These are phyloP conservation scores for Glaucidium brasilianum DNA, from an alignment of 2,113 vertebrate species.

Conservation along the genomic window DNA sequence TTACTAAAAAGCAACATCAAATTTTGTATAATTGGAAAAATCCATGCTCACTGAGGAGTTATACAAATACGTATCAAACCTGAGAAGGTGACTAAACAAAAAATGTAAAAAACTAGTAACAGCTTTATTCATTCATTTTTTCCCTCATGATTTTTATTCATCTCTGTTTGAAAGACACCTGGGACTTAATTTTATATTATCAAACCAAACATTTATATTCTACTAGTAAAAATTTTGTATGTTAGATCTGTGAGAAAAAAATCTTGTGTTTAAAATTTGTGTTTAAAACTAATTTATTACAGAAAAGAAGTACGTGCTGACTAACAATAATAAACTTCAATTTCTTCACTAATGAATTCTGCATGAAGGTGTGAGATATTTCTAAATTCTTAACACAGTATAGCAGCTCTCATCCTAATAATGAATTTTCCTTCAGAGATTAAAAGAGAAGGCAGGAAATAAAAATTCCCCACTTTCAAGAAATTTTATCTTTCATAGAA, in stretches of 20 bases:
- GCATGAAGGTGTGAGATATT: not conserved
- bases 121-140: not conserved
- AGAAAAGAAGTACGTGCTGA: not conserved
- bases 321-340: not conserved
- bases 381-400: not conserved
- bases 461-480: not conserved
- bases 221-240: not conserved
- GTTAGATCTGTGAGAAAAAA: not conserved
- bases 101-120: not conserved
- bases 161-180: not conserved
- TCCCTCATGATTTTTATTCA: not conserved
- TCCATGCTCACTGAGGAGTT: not conserved
- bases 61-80: not conserved
- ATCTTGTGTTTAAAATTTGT: not conserved
- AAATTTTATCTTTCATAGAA: not conserved
- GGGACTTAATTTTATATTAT: not conserved
- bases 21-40: not conserved
- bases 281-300: not conserved
- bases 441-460: not conserved
- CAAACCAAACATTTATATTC: not conserved
- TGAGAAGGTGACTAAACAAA: not conserved
- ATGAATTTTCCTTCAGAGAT: not conserved
- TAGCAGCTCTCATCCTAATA: not conserved
- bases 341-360: not conserved
- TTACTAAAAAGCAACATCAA: not conserved